Evolutionary conservation across 2,888 invertebrate species (phyloP).

Genomic region (Drosophila cognata): DNA sequence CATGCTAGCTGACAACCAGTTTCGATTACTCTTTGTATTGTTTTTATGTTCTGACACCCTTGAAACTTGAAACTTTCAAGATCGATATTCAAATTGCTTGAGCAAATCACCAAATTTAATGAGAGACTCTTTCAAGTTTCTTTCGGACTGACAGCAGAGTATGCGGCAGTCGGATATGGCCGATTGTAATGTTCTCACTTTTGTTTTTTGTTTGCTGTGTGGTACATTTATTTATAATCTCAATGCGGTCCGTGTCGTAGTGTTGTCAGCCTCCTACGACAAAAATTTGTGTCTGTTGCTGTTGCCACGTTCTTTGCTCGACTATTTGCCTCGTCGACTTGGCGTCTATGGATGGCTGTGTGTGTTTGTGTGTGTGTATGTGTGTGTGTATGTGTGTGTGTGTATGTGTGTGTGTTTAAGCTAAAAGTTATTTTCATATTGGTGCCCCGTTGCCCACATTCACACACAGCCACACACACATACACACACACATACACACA

Average conservation of each 20-base stretch:
- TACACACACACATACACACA: constrained; percentile 10
- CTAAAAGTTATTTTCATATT: constrained; percentile 69
- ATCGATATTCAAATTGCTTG: no score
- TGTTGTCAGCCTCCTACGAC: constrained; percentile 58
- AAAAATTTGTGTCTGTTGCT: constrained; percentile 37
- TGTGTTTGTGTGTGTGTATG: neutral
- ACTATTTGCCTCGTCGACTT: neutral
- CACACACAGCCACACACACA: constrained; percentile 1
- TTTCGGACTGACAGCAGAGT: neutral
- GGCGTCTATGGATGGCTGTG: neutral
- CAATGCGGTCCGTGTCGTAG: constrained; percentile 34
- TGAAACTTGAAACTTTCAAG: neutral
- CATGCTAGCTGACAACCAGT: neutral
- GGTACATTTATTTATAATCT: constrained; percentile 71
- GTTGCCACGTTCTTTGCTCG: constrained; percentile 21
- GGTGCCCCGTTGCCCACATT: constrained; percentile 27
- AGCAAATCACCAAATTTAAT: neutral
- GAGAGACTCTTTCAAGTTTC: neutral
- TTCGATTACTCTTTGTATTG: neutral
- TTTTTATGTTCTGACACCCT: neutral
- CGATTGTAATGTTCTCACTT: neutral
- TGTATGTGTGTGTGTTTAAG: constrained; percentile 34
- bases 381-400: no score
- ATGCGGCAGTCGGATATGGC: neutral
- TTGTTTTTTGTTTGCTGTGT: constrained; percentile 29